Evolutionary conservation across 2,113 vertebrate genomes (phyloP).

Genomic region (Lutjanus erythropterus): DNA sequence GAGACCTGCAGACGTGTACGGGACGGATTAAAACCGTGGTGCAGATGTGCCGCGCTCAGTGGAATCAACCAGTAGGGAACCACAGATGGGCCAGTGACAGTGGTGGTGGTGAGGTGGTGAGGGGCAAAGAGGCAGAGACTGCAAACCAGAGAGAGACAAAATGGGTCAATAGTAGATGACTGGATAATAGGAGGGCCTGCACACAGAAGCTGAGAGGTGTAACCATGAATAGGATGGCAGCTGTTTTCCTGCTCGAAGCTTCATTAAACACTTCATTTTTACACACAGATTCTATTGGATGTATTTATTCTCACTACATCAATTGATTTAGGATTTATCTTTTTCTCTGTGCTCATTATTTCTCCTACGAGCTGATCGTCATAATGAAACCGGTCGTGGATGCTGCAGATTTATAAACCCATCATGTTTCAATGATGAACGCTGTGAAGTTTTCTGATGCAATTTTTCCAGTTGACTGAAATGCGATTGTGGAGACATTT

Average conservation of each 20-base stretch:
- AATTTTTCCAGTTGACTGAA: constrained; percentile 36
- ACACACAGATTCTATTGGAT: neutral
- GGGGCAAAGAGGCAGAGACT: too few relatives aligned
- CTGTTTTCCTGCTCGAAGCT: neutral
- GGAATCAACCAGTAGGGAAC: too few relatives aligned
- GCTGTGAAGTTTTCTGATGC: neutral
- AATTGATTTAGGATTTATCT: neutral
- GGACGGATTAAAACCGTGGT: too few relatives aligned
- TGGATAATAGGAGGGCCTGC: neutral
- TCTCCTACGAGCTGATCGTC: neutral
- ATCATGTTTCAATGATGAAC: constrained; percentile 5
- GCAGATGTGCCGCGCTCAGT: too few relatives aligned
- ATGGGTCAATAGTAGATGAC: neutral
- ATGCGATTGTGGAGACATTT: constrained; percentile 10
- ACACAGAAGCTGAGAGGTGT: neutral
- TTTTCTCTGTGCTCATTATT: too few relatives aligned
- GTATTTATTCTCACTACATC: neutral
- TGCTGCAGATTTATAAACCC: neutral
- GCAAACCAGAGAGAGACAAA: too few relatives aligned
- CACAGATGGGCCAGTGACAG: too few relatives aligned
- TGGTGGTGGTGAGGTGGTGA: too few relatives aligned
- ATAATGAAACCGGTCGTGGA: too few relatives aligned
- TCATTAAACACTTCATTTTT: neutral
- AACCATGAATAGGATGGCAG: neutral
- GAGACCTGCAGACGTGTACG: too few relatives aligned